Percentiles rank a stretch among this genome's conserved stretches.
phyloP scores from a whole-genome alignment of 1,140 invertebrate species.

The Bombus sibiricus region DNA sequence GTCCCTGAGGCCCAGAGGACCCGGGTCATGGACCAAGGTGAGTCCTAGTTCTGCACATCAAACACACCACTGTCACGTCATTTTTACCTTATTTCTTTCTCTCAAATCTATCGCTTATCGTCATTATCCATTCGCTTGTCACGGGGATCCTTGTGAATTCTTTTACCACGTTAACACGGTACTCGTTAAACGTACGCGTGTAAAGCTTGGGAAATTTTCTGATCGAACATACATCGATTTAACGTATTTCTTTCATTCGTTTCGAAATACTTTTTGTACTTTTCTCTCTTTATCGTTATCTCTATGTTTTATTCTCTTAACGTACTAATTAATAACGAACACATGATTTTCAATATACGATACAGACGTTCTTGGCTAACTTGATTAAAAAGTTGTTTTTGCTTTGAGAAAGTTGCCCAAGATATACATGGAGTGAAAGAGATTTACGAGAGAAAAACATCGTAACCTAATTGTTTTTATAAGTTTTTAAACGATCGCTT shows the following conservation, averaged over 20 bases:
- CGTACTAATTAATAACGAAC: too few relatives aligned
- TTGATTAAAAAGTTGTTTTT: background rate
- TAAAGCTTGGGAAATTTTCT: background rate
- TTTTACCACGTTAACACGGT: background rate
- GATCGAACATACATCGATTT: background rate
- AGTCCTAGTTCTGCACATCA: conserved; percentile 60
- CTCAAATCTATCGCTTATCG: background rate
- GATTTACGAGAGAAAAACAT: background rate
- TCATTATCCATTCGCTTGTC: background rate
- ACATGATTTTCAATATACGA: background rate
- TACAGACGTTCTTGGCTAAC: background rate
- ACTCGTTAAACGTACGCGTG: background rate
- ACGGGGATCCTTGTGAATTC: background rate
- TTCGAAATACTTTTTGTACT: background rate
- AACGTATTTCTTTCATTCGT: too few relatives aligned
- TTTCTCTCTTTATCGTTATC: background rate
- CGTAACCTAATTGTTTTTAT: background rate
- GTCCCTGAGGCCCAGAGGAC: conserved; percentile 81
- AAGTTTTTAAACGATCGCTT: background rate
- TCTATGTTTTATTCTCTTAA: background rate
- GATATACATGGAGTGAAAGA: background rate
- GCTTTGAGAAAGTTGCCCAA: background rate
- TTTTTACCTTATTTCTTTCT: background rate
- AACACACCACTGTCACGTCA: conserved; percentile 9
- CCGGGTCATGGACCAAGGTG: conserved; percentile 75